phyloP scores from a whole-genome alignment of 2,797 vertebrate species.

The Sebastes aleutianus region DNA sequence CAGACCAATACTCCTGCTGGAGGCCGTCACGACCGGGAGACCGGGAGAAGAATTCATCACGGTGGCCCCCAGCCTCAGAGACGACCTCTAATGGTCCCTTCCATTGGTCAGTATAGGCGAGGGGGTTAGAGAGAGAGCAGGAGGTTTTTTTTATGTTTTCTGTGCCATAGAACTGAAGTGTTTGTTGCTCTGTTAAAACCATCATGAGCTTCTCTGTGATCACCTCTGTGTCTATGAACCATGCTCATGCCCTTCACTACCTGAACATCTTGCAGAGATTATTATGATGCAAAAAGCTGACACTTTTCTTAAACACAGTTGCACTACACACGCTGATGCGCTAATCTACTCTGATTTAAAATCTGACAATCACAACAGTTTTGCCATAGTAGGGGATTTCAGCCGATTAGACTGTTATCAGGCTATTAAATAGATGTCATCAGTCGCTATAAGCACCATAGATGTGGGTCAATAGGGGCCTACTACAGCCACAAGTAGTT shows the following conservation, averaged over 20 bases:
- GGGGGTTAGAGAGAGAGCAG: background rate
- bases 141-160: background rate
- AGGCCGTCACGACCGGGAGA: constrained; percentile 82
- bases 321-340: background rate
- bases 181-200: constrained; percentile 48
- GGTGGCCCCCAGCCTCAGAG: constrained; percentile 83
- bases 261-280: constrained; percentile 16
- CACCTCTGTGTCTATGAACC: constrained; percentile 63
- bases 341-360: background rate
- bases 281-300: constrained; percentile 8
- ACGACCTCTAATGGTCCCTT: constrained; percentile 86
- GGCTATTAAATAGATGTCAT: no score
- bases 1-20: constrained; percentile 84
- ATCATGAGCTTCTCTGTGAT: constrained; percentile 67
- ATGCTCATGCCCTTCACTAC: constrained; percentile 62
- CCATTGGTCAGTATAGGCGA: constrained; percentile 90
- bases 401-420: no score
- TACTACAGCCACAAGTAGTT: no score
- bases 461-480: no score
- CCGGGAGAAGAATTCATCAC: constrained; percentile 80
- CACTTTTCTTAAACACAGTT: background rate
- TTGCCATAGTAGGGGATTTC: background rate
- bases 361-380: background rate
- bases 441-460: no score
- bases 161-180: constrained; percentile 21